Evolutionary conservation across 2,113 vertebrate genomes (phyloP), one percentile per base, ranked within the genome.

Genomic region (Trochalopteron elliotii): DNA sequence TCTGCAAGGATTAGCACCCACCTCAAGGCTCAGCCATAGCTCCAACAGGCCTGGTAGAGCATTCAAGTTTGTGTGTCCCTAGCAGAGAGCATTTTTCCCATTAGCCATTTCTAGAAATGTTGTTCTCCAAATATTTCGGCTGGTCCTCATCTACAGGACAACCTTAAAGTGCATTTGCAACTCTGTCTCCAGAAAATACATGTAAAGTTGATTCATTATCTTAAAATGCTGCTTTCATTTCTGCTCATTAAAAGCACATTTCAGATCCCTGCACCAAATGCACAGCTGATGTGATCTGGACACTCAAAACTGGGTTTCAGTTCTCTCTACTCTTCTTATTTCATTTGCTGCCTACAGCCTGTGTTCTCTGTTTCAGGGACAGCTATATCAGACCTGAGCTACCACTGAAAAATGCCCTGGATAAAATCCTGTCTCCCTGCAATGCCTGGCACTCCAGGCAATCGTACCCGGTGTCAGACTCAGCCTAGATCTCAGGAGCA

Each of bases 141-240:
- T 60, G 44, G 37, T 81, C 61, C 44, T 74, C 52, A 81, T 67
- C 72, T 68, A 64, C 30, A 45, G 77, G 69, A 89, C 7, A 11
- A 65, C 5, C 0, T 45, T 57, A 25, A 19, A 88, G 68, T 7
- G 25, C 67, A 67, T 77, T 60, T 86, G 50, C 37, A 79, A 71
- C 42, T 76, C 79, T 10, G 69, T 75, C 79, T 83, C 80, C 83
- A 74, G 88, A 90, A 93, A 92, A 91, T 23, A 50, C 57, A 67
- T 24, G 35, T 27, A 65, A 80, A 89, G 64, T 42, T 79, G 84
- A 90, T 71, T 87, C 72, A 89, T 69, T 76, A 88, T 67, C 76
- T 93, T 87, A 72, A 97, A 96, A 83, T 31, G 61, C 67, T 85
- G 72, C 70, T 65, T 97, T 95, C 44, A 33, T 91, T 96, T 89